Evolutionary conservation across 2,113 vertebrate species (phyloP), one percentile per base, ranked within the genome.

Genomic region (Pterophyllum scalare): DNA sequence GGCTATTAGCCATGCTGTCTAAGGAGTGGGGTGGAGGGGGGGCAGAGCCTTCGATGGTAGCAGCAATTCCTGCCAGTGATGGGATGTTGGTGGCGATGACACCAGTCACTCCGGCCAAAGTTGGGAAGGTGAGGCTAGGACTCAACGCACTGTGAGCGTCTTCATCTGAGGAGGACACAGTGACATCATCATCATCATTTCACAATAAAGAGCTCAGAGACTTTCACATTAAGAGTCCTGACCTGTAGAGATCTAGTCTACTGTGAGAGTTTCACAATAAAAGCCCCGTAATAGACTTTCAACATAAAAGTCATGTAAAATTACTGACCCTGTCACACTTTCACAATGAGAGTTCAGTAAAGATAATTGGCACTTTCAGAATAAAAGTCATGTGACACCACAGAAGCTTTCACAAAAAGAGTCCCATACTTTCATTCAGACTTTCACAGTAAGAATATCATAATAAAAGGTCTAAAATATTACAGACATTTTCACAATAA

Each of bases 21-120:
- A 82, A 13, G 13, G 81, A 80, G 2, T 74, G 88, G 0, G 77
- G 82, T 2, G 74, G n/a, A 1, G 67, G 14, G 20, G 82, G 80
- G 52, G 31, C 1, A 2, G 81, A 38, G 75, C 59, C 58, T 40
- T 60, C 20, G 0, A 91, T 72, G 8, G 60, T 20, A 2, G 35
- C 0, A 1, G 80, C 75, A 0, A 87, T 24, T 61, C 80, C 90
- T 33, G 91, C 88, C 72, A 90, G 24, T 24, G 87, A 87, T 0
- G 91, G 92, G 52, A 92, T 91, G 22, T 81, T 91, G 77, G 24
- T 22, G n/a, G 85, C 35, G 2, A 93, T 92, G 61, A 85, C 35
- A 52, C 89, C 82, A 40, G 87, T 75, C 12, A 93, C 75, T 1
- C 89, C 15, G 0, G 57, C 35, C 75, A 93, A 70, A 26, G 85